phyloP scores from a whole-genome alignment of 1,140 invertebrate genomes.

The Nixonia krombeini region DNA sequence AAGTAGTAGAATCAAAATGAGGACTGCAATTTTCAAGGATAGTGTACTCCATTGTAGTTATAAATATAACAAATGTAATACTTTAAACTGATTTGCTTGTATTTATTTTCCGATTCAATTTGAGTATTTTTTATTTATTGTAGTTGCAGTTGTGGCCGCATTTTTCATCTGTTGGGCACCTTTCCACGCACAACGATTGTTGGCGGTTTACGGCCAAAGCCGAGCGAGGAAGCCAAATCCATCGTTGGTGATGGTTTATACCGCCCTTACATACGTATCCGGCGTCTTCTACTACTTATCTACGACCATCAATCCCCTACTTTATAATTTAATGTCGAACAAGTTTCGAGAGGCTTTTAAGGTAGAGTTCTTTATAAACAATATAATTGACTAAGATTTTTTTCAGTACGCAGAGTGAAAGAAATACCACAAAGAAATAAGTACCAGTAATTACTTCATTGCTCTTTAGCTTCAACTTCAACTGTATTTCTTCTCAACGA shows the following conservation, averaged over 20 bases:
- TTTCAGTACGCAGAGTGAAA: too few species aligned
- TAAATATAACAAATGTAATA: too few species aligned
- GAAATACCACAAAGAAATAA: too few species aligned
- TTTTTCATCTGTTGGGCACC: constrained; percentile 97
- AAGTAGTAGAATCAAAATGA: too few species aligned
- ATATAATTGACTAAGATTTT: not conserved
- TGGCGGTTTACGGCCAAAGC: constrained; percentile 78
- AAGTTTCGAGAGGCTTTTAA: constrained; percentile 89
- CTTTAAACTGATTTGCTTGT: too few species aligned
- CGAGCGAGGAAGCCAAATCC: constrained; percentile 28
- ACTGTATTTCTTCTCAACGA: too few species aligned
- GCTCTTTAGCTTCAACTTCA: too few species aligned
- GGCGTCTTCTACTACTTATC: constrained; percentile 82
- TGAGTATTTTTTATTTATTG: constrained; percentile 50
- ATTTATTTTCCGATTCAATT: too few species aligned
- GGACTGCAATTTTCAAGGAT: too few species aligned
- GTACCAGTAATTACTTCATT: too few species aligned
- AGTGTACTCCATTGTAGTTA: too few species aligned
- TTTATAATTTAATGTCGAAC: constrained; percentile 91
- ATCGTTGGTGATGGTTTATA: constrained; percentile 73
- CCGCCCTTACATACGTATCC: constrained; percentile 78
- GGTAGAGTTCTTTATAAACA: constrained; percentile 67
- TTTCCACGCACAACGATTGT: constrained; percentile 89
- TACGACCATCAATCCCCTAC: constrained; percentile 85
- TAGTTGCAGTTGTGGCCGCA: constrained; percentile 93